phyloP scores from a whole-genome alignment of 2,797 vertebrate genomes.

The Acanthopagrus latus region DNA sequence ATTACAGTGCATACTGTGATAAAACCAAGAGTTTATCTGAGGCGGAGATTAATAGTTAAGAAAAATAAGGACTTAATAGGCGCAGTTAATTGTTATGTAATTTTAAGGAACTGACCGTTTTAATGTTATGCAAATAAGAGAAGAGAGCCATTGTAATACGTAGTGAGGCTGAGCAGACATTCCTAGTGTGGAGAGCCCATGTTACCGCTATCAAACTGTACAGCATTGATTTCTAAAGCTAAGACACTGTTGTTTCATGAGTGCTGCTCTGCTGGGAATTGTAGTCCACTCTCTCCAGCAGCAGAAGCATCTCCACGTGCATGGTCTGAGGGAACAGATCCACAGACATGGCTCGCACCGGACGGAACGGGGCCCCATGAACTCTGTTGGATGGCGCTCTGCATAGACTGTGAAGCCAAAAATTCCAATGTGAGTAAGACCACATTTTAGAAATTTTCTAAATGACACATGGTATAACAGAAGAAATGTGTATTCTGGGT shows the following conservation, averaged over 20 bases:
- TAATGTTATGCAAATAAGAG: not conserved
- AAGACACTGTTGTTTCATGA: conserved; percentile 29
- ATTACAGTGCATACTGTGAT: not conserved
- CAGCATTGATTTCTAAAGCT: not conserved
- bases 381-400: conserved; percentile 96
- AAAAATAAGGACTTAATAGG: not conserved
- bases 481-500: not conserved
- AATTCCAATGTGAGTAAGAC: not conserved
- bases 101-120: not conserved
- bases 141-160: not conserved
- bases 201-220: not conserved
- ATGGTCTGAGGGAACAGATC: conserved; percentile 97
- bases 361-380: conserved; percentile 91
- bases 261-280: conserved; percentile 55
- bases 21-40: not conserved
- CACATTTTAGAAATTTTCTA: not conserved
- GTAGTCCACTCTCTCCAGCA: conserved; percentile 91
- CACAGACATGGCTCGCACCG: conserved; percentile 90
- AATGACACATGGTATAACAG: not conserved
- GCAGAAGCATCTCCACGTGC: conserved; percentile 93
- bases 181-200: not conserved
- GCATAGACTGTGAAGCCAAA: conserved; percentile 86
- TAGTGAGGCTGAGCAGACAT: not conserved
- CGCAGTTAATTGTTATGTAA: not conserved
- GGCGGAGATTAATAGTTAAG: not conserved